phyloP scores from a whole-genome alignment of 2,888 invertebrate species.

The Zootermopsis nevadensis region DNA sequence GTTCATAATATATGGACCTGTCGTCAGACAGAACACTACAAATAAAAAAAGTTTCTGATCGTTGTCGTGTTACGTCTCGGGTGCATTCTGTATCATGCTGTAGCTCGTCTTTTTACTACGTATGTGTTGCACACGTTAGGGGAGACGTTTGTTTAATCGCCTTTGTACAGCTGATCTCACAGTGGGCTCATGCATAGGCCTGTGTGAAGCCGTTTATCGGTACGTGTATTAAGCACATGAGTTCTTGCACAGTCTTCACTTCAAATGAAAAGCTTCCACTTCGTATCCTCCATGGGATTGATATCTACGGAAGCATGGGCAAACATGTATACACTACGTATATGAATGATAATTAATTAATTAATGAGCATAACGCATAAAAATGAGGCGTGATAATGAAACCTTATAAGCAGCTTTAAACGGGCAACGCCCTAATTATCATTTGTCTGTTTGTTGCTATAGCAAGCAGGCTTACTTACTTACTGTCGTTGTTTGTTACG shows the following conservation, averaged over 20 bases:
- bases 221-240: too few relatives aligned
- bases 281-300: conserved; percentile 15
- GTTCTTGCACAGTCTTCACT: neutral
- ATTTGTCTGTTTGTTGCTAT: conserved; percentile 40
- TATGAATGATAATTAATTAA: conserved; percentile 48
- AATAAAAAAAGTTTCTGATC: too few relatives aligned
- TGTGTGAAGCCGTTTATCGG: too few relatives aligned
- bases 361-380: conserved; percentile 48
- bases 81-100: too few relatives aligned
- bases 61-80: too few relatives aligned
- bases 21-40: too few relatives aligned
- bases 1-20: too few relatives aligned
- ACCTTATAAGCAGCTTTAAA: conserved; percentile 49
- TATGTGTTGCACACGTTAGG: too few relatives aligned
- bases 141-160: too few relatives aligned
- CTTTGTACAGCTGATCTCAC: too few relatives aligned
- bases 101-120: too few relatives aligned
- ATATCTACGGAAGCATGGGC: neutral
- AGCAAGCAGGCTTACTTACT: conserved; percentile 5
- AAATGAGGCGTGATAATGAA: conserved; percentile 50
- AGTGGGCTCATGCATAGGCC: too few relatives aligned
- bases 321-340: conserved; percentile 13
- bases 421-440: conserved; percentile 52
- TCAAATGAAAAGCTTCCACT: neutral
- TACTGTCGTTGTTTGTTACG: conserved; percentile 19